A percentile compares a stretch with the other conserved stretches of the same genome.
Conservation (phyloP, 1,140 invertebrate species). For the Leguminivora glycinivorella region DNA sequence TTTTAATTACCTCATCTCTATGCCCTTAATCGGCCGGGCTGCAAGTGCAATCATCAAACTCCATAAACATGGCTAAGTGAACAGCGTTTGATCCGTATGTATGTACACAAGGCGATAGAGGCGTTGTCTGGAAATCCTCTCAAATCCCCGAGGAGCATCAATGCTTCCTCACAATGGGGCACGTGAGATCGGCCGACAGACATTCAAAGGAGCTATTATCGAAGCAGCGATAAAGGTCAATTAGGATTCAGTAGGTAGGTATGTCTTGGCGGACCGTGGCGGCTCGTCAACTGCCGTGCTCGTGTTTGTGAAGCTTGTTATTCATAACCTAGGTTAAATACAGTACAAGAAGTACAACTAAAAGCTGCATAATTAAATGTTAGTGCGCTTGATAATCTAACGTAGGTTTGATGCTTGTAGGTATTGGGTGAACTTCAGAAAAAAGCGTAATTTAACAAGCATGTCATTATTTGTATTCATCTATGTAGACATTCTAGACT, state of each 20-base stretch:
- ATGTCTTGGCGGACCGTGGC: slow-evolving; percentile 29
- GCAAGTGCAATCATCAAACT: slow-evolving; percentile 28
- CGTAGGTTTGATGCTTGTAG: too few relatives aligned
- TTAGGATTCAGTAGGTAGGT: slow-evolving; percentile 45
- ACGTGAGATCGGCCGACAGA: slow-evolving; percentile 48
- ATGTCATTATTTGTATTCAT: too few relatives aligned
- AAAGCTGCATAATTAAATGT: too few relatives aligned
- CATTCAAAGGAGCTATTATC: slow-evolving; percentile 68
- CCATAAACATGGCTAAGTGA: slow-evolving; percentile 36
- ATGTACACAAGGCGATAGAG: slow-evolving; percentile 37
- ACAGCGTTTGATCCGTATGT: slow-evolving; percentile 33
- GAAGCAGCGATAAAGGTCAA: slow-evolving; percentile 60
- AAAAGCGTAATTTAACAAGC: too few relatives aligned
- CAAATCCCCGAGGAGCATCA: slow-evolving; percentile 61
- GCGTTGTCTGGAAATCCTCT: slow-evolving; percentile 52
- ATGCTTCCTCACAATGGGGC: slow-evolving; percentile 50
- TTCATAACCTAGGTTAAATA: background rate
- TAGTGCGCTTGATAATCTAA: too few relatives aligned
- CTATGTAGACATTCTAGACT: too few relatives aligned
- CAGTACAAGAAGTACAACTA: too few relatives aligned
- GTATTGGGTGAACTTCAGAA: too few relatives aligned
- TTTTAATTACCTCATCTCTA: background rate
- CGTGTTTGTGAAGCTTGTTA: background rate
- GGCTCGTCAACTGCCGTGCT: slow-evolving; percentile 32
- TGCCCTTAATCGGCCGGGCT: background rate